Base-by-base conservation (phyloP, 2,888 invertebrate genomes). In the Sinodicranocentrus sp. region DNA sequence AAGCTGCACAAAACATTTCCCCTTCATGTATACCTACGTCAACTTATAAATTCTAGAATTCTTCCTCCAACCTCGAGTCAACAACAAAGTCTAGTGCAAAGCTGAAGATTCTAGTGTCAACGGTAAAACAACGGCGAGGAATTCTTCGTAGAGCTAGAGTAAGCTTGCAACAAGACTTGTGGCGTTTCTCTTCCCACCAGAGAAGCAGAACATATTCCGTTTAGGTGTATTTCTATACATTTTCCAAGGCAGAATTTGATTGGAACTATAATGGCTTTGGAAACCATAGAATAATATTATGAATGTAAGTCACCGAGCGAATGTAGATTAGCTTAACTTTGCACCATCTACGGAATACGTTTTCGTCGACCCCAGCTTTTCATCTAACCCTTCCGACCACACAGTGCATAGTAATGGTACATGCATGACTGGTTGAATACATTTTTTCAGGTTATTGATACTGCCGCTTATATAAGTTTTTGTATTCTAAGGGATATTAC, bases 261-360 rank as follows among this genome's bases (percentile, higher is more conserved):
- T 10, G 33, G 33, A 6, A 33, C 3, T 6, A 33, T 6, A 33
- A 6, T 33, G 33, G 5, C 33, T 6, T 6, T 10, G 48, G n/a
- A 48, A 48, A 48, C 2, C 2, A 48, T 48, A 5, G 15, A 48
- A 6, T 63, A 19, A 63, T 63, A 28, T 28, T 5, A 17, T 17
- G 17, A 63, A 63, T 15, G 63, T 63, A 33, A 63, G 63, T 28
- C 63, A 63, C 63, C 33, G 28, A 63, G 25, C 13, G 28, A 63
- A 63, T 63, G 28, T 28, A 26, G 13, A 63, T 26, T 28, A 63
- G 28, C 23, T 33, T 63, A 63, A 59, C 59, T 59, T 59, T 33
- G 28, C 19, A 33, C 10, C 33, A 33, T 57, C 21, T 23, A 57
- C 10, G n/a, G 10, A 52, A 52, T 17, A 52, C 52, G 10, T 52